Evolutionary conservation across 2,113 vertebrate species (phyloP).

Genomic region (Bucco capensis): DNA sequence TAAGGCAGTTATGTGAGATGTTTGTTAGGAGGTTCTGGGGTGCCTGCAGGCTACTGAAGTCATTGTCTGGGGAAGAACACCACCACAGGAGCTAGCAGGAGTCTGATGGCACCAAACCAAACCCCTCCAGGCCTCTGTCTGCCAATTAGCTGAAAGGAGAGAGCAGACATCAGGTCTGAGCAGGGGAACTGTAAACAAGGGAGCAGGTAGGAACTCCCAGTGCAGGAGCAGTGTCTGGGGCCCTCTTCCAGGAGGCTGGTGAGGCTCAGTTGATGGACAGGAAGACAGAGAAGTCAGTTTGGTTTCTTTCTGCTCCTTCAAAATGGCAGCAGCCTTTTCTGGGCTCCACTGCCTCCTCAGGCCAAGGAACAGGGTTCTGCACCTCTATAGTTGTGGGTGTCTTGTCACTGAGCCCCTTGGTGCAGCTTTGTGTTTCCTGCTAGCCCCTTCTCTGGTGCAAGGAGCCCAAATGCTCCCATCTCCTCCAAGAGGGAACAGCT

Average conservation of each 20-base stretch:
- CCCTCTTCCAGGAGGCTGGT: not conserved
- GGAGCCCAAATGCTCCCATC: not conserved
- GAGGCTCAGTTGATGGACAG: not conserved
- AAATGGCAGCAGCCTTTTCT: not conserved
- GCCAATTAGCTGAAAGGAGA: constrained; percentile 49
- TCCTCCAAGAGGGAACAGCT: not conserved
- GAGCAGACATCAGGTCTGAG: constrained; percentile 62
- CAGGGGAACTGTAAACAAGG: constrained; percentile 39
- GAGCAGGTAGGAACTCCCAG: constrained; percentile 35
- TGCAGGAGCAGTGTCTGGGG: not conserved
- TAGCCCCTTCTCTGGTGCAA: fast-evolving
- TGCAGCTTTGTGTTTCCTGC: not conserved
- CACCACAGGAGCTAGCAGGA: constrained; percentile 12
- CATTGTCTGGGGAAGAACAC: constrained; percentile 62
- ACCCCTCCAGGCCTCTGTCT: constrained; percentile 38
- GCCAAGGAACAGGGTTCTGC: not conserved
- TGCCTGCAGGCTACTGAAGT: constrained; percentile 59
- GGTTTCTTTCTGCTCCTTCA: not conserved
- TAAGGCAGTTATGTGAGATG: constrained; percentile 57
- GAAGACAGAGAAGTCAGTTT: not conserved
- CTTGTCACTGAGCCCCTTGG: not conserved
- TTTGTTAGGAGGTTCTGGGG: constrained; percentile 56
- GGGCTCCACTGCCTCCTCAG: not conserved
- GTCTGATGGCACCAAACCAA: constrained; percentile 60
- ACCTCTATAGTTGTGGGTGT: not conserved